Conservation (phyloP, 2,797 vertebrate species). For the Dicrostonyx torquatus region DNA sequence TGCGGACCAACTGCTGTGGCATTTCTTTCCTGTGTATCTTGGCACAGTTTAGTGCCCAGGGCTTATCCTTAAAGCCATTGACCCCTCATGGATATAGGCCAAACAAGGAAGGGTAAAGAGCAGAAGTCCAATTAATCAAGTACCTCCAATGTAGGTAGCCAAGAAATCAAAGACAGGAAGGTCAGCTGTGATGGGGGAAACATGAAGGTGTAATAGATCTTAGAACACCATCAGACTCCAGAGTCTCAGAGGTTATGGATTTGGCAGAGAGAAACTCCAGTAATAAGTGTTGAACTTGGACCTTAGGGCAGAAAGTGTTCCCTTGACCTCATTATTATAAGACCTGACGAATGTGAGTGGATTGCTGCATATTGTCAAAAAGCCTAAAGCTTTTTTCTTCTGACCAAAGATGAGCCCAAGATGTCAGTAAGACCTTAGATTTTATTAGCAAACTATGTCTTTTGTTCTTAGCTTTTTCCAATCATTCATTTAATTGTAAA, state of each 20-base stretch:
- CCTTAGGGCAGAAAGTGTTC: slow-evolving; percentile 4
- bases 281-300: slow-evolving; percentile 62
- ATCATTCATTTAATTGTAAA: neutral
- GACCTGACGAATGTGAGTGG: slow-evolving; percentile 9
- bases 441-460: slow-evolving; percentile 23
- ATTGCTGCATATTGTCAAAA: neutral
- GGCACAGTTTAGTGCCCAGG: slow-evolving; percentile 43
- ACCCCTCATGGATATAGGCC: slow-evolving; percentile 60
- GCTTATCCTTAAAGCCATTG: slow-evolving; percentile 52
- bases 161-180: slow-evolving; percentile 24
- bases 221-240: neutral
- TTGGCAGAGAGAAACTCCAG: slow-evolving; percentile 59
- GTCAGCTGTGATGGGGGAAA: neutral
- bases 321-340: neutral
- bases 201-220: slow-evolving; percentile 44
- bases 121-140: slow-evolving; percentile 52
- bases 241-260: slow-evolving; percentile 50
- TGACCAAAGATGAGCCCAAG: neutral
- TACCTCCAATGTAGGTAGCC: neutral
- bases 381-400: slow-evolving; percentile 4
- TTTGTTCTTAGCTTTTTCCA: neutral
- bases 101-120: slow-evolving; percentile 54
- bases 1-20: slow-evolving; percentile 46
- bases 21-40: slow-evolving; percentile 56
- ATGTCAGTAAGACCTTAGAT: neutral